Evolutionary conservation across 2,797 vertebrate genomes (phyloP).

Genomic region (Erpetoichthys calabaricus): DNA sequence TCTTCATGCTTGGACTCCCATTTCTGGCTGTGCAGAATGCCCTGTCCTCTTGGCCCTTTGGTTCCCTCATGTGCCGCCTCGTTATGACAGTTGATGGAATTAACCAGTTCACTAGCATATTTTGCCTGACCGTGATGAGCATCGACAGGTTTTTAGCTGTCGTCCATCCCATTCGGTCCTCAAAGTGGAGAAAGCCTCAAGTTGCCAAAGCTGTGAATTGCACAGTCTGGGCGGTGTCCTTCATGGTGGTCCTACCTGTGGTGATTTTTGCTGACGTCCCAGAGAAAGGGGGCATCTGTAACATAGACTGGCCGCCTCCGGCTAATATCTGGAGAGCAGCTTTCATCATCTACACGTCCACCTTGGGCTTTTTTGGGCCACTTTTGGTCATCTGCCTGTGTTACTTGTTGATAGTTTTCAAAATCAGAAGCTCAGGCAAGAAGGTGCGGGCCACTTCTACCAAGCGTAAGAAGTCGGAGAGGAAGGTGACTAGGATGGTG

Average conservation of each 20-base stretch:
- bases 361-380: constrained; percentile 77
- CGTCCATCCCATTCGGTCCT: constrained; percentile 74
- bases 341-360: constrained; percentile 80
- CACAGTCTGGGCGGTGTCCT: constrained; percentile 68
- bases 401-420: constrained; percentile 80
- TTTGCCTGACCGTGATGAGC: constrained; percentile 87
- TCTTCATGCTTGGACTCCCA: constrained; percentile 82
- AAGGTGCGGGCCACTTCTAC: constrained; percentile 54
- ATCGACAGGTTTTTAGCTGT: constrained; percentile 86
- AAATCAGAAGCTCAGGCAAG: constrained; percentile 70
- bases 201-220: constrained; percentile 67
- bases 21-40: constrained; percentile 77
- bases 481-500: constrained; percentile 87
- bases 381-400: constrained; percentile 78
- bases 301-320: constrained; percentile 80
- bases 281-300: constrained; percentile 64
- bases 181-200: constrained; percentile 67
- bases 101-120: constrained; percentile 88
- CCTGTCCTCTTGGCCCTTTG: constrained; percentile 81
- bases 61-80: constrained; percentile 71
- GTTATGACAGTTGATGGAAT: constrained; percentile 74
- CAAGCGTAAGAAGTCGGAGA: constrained; percentile 61
- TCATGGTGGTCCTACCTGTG: constrained; percentile 72
- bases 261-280: constrained; percentile 71
- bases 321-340: constrained; percentile 52